phyloP scores from a whole-genome alignment of 2,888 invertebrate genomes.

The Cetonia aurata region DNA sequence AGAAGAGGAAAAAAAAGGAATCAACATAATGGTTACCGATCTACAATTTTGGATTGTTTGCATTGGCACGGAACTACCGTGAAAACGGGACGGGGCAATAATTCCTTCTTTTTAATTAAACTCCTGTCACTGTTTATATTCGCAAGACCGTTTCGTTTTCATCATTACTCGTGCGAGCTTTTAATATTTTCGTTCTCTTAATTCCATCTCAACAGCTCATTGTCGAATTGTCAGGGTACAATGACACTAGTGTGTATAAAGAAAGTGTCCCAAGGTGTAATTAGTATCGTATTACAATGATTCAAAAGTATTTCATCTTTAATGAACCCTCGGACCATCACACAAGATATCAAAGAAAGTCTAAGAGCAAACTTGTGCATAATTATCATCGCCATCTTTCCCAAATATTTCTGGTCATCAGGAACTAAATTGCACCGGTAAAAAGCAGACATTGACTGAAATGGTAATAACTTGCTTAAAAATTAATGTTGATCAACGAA shows the following conservation, averaged over 20 bases:
- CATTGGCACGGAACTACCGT: constrained; percentile 44
- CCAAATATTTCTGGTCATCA: too few species aligned
- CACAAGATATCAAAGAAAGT: too few species aligned
- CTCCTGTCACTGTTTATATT: constrained; percentile 46
- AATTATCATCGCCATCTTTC: too few species aligned
- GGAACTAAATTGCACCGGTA: too few species aligned
- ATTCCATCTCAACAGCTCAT: constrained; percentile 1
- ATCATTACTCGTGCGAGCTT: constrained; percentile 7
- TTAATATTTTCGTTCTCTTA: not conserved
- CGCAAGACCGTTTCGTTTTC: constrained; percentile 24
- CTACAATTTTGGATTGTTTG: constrained; percentile 47
- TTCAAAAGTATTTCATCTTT: too few species aligned
- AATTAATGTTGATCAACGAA: too few species aligned
- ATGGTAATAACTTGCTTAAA: too few species aligned
- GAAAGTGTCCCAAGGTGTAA: too few species aligned
- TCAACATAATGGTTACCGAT: constrained; percentile 42
- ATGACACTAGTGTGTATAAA: not conserved
- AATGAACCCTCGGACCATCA: too few species aligned
- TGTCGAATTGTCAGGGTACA: constrained; percentile 6
- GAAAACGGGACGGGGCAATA: constrained; percentile 45
- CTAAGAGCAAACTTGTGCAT: too few species aligned
- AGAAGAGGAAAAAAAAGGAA: constrained; percentile 14
- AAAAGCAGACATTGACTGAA: too few species aligned
- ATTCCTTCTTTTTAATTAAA: constrained; percentile 46
- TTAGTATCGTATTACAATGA: too few species aligned